Conservation (phyloP, 2,888 invertebrate genomes). For the Kuschelorhynchus macadamiae region DNA sequence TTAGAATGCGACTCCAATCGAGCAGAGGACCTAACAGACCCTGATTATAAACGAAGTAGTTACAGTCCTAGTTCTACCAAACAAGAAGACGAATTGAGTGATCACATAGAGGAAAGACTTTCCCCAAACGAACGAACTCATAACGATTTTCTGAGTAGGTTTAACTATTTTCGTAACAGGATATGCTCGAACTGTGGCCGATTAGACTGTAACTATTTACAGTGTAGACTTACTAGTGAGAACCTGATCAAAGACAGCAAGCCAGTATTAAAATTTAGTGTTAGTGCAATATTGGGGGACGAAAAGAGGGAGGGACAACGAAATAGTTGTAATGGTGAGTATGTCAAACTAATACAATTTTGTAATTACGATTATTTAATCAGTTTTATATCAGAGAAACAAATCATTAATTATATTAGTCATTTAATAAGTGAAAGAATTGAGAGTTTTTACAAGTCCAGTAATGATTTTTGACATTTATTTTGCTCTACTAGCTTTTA, state of each 20-base stretch:
- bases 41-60: conserved; percentile 50
- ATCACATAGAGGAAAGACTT: conserved; percentile 60
- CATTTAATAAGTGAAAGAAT: no score
- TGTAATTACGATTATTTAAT: no score
- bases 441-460: no score
- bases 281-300: conserved; percentile 88
- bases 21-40: conserved; percentile 48
- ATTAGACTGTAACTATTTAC: conserved; percentile 71
- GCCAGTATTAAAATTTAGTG: conserved; percentile 92
- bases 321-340: conserved; percentile 42
- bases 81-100: conserved; percentile 53
- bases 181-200: conserved; percentile 73
- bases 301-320: conserved; percentile 64
- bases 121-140: conserved; percentile 56
- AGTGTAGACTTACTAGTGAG: conserved; percentile 63
- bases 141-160: conserved; percentile 60
- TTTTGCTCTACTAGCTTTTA: no score
- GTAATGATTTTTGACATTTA: no score
- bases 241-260: conserved; percentile 70
- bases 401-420: no score
- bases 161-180: conserved; percentile 65
- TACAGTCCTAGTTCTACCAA: conserved; percentile 49
- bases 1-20: conserved; percentile 46
- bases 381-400: no score
- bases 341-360: no score